Conservation (phyloP, 2,888 invertebrate genomes). For the Byasa hedistus region DNA sequence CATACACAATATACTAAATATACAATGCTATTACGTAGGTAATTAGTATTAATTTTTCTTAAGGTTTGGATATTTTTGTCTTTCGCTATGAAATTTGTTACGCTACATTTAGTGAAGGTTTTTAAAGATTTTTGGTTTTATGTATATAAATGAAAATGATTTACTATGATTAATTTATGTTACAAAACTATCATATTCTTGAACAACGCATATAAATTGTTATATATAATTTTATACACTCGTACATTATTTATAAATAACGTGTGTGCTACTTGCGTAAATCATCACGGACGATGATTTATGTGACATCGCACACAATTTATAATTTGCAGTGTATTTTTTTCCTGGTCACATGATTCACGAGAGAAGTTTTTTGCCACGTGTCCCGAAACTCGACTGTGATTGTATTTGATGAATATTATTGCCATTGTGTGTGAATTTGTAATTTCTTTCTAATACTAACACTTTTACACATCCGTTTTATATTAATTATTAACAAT, state of each 20-base stretch:
- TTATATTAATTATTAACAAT: no score
- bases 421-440: slow-evolving; percentile 23
- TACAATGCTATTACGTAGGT: no score
- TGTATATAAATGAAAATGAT: no score
- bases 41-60: no score
- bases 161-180: no score
- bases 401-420: slow-evolving; percentile 8
- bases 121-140: no score
- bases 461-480: no score
- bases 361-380: slow-evolving; percentile 13
- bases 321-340: background rate
- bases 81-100: no score
- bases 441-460: background rate
- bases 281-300: slow-evolving; percentile 18
- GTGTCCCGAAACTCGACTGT: slow-evolving; percentile 22
- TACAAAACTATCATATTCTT: no score
- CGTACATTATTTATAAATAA: background rate
- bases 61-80: no score
- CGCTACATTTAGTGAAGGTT: no score
- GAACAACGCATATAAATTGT: background rate
- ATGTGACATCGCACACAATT: slow-evolving; percentile 7
- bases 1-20: no score
- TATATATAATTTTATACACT: background rate
- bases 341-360: slow-evolving; percentile 12
- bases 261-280: slow-evolving; percentile 7